Evolutionary conservation across 2,797 vertebrate species (phyloP).

Genomic region (Phalloptychus januarius): DNA sequence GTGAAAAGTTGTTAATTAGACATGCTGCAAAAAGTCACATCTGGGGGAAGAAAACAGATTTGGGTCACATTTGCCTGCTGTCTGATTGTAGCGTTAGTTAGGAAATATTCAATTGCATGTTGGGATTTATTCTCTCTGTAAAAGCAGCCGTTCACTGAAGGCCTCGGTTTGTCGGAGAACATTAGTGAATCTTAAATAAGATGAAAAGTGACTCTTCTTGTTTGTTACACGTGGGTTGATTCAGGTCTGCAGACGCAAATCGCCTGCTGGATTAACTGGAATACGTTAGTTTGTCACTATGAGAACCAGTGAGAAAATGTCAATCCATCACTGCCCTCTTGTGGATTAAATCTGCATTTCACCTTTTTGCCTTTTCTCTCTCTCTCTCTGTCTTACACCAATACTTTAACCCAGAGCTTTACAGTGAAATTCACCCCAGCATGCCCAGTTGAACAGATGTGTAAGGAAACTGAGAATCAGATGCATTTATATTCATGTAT

Average conservation of each 20-base stretch:
- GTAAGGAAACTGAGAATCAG: not conserved
- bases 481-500: slow-evolving; percentile 16
- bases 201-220: not conserved
- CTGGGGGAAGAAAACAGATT: no score
- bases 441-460: slow-evolving; percentile 43
- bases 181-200: not conserved
- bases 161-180: not conserved
- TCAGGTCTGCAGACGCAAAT: not conserved
- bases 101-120: not conserved
- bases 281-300: not conserved
- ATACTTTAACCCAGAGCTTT: slow-evolving; percentile 31
- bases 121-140: not conserved
- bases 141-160: not conserved
- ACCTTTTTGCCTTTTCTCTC: slow-evolving; percentile 18
- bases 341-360: slow-evolving; percentile 45
- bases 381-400: slow-evolving; percentile 31
- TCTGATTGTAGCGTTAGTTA: no score
- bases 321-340: slow-evolving; percentile 54
- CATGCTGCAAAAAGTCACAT: no score
- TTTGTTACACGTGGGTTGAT: not conserved
- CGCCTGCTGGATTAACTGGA: not conserved
- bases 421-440: slow-evolving; percentile 39
- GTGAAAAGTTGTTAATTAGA: no score
- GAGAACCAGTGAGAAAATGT: not conserved
- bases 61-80: no score